These are phyloP conservation scores for Eudorcas thomsonii DNA, from an alignment of 2,113 vertebrate genomes.

Conservation along the genomic window DNA sequence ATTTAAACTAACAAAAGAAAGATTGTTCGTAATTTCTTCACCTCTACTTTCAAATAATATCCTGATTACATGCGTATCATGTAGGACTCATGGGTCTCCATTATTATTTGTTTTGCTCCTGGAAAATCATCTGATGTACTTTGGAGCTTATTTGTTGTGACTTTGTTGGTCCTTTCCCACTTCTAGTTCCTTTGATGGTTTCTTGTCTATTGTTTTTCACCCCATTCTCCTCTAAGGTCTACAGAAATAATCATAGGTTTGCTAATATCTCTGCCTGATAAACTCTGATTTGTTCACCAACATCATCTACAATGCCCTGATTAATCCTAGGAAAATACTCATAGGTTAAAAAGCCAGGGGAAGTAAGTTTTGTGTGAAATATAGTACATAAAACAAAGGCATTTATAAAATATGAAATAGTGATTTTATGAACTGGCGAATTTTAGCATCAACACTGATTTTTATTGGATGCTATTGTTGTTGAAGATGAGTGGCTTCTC, in stretches of 20 bases:
- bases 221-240: background rate
- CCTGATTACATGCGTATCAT: background rate
- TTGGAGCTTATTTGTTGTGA: background rate
- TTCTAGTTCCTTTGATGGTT: background rate
- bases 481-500: background rate
- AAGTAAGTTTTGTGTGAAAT: background rate
- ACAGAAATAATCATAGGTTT: background rate
- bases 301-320: background rate
- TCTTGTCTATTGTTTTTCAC: background rate
- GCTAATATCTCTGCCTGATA: background rate
- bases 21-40: background rate
- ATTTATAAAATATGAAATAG: background rate
- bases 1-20: background rate
- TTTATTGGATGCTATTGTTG: background rate
- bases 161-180: background rate
- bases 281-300: background rate
- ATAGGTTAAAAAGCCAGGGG: background rate
- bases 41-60: background rate
- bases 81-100: background rate
- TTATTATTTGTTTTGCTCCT: background rate
- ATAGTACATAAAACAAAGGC: background rate
- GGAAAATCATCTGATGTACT: background rate
- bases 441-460: background rate
- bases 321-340: background rate
- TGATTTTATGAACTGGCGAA: background rate